Conservation (phyloP, 2,888 invertebrate species). For the Gibbula magus region DNA sequence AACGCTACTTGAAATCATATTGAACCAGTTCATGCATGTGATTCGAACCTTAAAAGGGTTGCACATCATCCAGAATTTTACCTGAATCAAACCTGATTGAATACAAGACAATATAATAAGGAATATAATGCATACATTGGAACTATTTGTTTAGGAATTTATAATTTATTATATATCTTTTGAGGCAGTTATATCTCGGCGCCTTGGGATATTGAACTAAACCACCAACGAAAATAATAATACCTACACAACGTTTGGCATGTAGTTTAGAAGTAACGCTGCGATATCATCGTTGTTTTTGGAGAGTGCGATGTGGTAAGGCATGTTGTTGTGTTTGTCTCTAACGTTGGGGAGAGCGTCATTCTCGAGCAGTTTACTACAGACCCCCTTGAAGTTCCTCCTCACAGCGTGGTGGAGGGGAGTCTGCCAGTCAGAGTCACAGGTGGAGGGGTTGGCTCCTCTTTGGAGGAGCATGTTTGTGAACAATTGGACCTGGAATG, state of each 20-base stretch:
- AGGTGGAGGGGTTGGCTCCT: slow-evolving; percentile 59
- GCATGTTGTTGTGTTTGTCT: slow-evolving; percentile 51
- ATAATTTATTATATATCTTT: too few relatives aligned
- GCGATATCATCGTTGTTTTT: slow-evolving; percentile 60
- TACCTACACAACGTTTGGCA: slow-evolving; percentile 61
- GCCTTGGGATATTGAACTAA: too few relatives aligned
- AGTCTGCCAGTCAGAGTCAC: slow-evolving; percentile 51
- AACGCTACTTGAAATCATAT: too few relatives aligned
- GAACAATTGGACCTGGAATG: slow-evolving; percentile 53
- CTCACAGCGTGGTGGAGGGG: slow-evolving; percentile 62
- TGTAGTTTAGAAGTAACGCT: slow-evolving; percentile 56
- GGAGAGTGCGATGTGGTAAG: slow-evolving; percentile 58
- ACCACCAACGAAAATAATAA: too few relatives aligned
- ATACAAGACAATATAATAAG: too few relatives aligned
- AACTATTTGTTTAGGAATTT: too few relatives aligned
- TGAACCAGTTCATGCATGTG: too few relatives aligned
- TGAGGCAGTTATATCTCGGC: too few relatives aligned
- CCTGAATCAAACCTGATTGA: too few relatives aligned
- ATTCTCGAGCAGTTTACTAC: slow-evolving; percentile 60
- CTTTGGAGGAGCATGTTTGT: slow-evolving; percentile 59
- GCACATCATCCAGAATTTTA: too few relatives aligned
- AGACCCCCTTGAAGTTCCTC: slow-evolving; percentile 57
- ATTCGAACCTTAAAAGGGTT: too few relatives aligned
- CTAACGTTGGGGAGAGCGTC: slow-evolving; percentile 58
- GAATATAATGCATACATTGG: too few relatives aligned